Conservation (phyloP, 2,888 invertebrate genomes). For the Metallyticus violacea region DNA sequence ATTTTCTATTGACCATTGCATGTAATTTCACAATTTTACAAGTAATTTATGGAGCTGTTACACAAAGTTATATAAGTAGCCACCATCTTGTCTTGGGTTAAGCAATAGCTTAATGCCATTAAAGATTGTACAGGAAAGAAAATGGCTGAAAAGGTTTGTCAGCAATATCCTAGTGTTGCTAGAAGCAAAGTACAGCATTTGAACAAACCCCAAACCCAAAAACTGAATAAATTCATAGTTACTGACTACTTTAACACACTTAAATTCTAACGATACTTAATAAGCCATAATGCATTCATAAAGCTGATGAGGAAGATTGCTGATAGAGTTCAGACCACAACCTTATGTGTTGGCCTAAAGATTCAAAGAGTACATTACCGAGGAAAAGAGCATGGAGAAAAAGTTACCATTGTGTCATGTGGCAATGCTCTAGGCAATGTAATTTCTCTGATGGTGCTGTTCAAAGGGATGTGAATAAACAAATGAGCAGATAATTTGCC, state of each 20-base stretch:
- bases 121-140: not conserved
- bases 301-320: not conserved
- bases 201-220: not conserved
- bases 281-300: not conserved
- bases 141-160: not conserved
- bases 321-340: not conserved
- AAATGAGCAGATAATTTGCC: conserved; percentile 33
- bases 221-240: not conserved
- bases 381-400: not conserved
- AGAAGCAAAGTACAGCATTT: conserved; percentile 7
- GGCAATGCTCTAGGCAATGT: conserved; percentile 1
- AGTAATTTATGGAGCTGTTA: too few relatives aligned
- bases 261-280: not conserved
- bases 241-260: conserved; percentile 8
- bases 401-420: not conserved
- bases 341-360: conserved; percentile 1
- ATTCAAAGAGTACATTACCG: not conserved
- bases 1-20: too few relatives aligned
- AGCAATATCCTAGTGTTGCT: not conserved
- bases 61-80: too few relatives aligned
- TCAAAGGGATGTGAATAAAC: not conserved
- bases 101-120: not conserved
- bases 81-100: too few relatives aligned
- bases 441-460: conserved; percentile 9
- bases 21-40: too few relatives aligned